Conservation (phyloP, 2,797 vertebrate genomes). For the Oreochromis mossambicus region DNA sequence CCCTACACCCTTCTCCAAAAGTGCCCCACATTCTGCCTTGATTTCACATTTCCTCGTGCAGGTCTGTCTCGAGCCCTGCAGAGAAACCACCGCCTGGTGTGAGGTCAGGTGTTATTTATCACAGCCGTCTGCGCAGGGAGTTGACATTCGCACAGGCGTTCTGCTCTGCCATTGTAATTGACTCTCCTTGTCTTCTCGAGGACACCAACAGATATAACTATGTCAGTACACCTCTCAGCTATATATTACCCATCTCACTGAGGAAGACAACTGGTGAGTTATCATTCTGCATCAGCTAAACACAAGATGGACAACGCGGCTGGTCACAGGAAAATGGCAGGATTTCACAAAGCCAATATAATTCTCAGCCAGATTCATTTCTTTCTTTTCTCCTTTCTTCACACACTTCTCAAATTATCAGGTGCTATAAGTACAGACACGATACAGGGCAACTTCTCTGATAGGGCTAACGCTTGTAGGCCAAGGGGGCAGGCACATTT, state of each 20-base stretch:
- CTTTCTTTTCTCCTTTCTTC: background rate
- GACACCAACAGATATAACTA: conserved; percentile 85
- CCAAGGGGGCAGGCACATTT: conserved; percentile 82
- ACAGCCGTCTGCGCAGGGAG: conserved; percentile 74
- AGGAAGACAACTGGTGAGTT: conserved; percentile 88
- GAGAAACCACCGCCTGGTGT: conserved; percentile 70
- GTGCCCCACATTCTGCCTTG: conserved; percentile 63
- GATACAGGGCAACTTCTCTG: conserved; percentile 46
- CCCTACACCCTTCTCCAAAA: conserved; percentile 59
- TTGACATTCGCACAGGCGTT: conserved; percentile 79
- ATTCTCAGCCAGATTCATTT: conserved; percentile 41
- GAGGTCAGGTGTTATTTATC: conserved; percentile 82
- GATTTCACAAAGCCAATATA: conserved; percentile 56
- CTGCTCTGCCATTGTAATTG: conserved; percentile 79
- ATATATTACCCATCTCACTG: conserved; percentile 85
- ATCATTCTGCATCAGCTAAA: conserved; percentile 81
- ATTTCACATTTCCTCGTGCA: conserved; percentile 70
- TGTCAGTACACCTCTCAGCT: conserved; percentile 86
- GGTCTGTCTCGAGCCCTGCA: conserved; percentile 62
- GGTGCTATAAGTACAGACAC: background rate
- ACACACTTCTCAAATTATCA: background rate
- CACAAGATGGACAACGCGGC: conserved; percentile 48
- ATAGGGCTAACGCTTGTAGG: conserved; percentile 83
- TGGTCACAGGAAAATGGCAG: conserved; percentile 47
- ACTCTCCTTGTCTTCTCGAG: conserved; percentile 89